Evolutionary conservation across 2,797 vertebrate genomes (phyloP).

Genomic region (Chaetophractus vellerosus): DNA sequence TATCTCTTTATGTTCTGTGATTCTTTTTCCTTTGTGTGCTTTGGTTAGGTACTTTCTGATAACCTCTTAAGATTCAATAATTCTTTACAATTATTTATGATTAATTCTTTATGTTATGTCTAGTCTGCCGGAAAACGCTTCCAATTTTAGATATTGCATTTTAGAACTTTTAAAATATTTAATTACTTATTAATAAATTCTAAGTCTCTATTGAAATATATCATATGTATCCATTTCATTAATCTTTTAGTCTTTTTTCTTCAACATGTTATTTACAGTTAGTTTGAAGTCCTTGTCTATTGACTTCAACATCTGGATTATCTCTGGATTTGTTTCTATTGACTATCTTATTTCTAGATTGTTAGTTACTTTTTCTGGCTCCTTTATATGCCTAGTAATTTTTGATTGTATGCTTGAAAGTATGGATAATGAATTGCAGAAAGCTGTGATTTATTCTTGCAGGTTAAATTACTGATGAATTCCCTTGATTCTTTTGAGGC

Average conservation of each 20-base stretch:
- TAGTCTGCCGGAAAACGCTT: background rate
- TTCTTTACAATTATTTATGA: background rate
- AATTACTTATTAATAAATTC: background rate
- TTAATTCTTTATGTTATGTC: background rate
- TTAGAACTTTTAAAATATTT: constrained; percentile 13
- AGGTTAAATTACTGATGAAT: constrained; percentile 5
- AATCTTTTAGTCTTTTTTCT: background rate
- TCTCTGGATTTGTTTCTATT: constrained; percentile 12
- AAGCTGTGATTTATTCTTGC: constrained; percentile 10
- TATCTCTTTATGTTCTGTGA: constrained; percentile 34
- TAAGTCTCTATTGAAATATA: constrained; percentile 36
- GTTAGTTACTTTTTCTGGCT: background rate
- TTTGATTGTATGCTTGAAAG: background rate
- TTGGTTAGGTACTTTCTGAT: background rate
- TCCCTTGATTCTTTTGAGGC: background rate
- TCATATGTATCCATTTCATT: background rate
- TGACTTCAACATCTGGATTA: background rate
- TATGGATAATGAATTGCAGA: constrained; percentile 10
- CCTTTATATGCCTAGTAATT: constrained; percentile 54
- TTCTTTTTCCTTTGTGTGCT: background rate
- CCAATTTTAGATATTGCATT: background rate
- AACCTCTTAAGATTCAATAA: background rate
- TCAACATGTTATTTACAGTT: background rate
- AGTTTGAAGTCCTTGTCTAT: constrained; percentile 23
- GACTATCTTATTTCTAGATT: background rate